phyloP scores from a whole-genome alignment of 2,888 invertebrate genomes.

The Lottia scabra region DNA sequence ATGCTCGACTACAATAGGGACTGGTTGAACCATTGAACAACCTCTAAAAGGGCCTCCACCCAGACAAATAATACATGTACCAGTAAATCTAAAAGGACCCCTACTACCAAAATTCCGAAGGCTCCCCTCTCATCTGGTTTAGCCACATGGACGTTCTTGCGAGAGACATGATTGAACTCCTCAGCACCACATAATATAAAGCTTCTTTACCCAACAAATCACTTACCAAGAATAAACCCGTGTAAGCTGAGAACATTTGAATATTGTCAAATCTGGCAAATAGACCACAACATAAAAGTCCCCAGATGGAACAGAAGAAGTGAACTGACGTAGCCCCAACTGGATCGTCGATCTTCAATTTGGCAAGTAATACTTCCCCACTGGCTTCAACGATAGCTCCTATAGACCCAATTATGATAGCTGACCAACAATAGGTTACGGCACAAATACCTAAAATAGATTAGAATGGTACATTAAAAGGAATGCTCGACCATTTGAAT shows the following conservation, averaged over 20 bases:
- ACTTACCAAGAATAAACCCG: no score
- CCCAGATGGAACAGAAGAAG: conserved; percentile 22
- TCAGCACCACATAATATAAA: no score
- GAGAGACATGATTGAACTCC: no score
- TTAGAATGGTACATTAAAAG: not conserved
- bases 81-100: no score
- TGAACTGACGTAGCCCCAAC: conserved; percentile 86
- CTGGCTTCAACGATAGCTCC: conserved; percentile 82
- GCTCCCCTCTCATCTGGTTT: no score
- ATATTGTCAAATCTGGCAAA: conserved; percentile 25
- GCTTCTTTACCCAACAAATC: no score
- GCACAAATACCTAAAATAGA: conserved; percentile 52
- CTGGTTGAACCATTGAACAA: no score
- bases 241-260: not conserved
- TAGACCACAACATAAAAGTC: conserved; percentile 24
- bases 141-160: no score
- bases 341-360: conserved; percentile 85
- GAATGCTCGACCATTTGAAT: not conserved
- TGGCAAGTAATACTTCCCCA: conserved; percentile 83
- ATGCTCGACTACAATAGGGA: no score
- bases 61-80: no score
- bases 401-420: conserved; percentile 82
- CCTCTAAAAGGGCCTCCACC: no score
- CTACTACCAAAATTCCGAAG: no score
- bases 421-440: conserved; percentile 87